Evolutionary conservation across 2,888 invertebrate species (phyloP).

Genomic region (Drosophila prostipennis): DNA sequence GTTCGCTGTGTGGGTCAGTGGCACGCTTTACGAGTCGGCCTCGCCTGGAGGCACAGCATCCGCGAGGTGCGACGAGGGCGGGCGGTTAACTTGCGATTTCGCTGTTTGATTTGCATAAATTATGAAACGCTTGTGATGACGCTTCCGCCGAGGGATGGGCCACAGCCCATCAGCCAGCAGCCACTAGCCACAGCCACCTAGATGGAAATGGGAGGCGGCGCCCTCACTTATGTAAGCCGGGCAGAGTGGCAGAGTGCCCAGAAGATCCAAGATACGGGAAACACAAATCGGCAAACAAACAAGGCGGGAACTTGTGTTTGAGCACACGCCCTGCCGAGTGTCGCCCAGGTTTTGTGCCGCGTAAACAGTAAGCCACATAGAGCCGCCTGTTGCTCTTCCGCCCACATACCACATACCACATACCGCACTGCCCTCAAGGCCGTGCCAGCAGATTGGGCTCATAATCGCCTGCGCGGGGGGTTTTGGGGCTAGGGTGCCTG

Average conservation of each 20-base stretch:
- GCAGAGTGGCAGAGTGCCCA: conserved; percentile 16
- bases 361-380: conserved; percentile 60
- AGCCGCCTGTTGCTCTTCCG: conserved; percentile 21
- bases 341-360: conserved; percentile 49
- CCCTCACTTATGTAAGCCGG: conserved; percentile 42
- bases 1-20: conserved; percentile 73
- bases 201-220: conserved; percentile 29
- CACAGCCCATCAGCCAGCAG: neutral
- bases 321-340: conserved; percentile 25
- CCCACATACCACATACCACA: neutral
- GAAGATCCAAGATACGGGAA: conserved; percentile 37
- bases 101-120: conserved; percentile 57
- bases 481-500: conserved; percentile 5
- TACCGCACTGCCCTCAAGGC: neutral
- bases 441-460: conserved; percentile 16
- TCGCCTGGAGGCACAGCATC: conserved; percentile 33
- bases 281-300: conserved; percentile 73
- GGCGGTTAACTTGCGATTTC: conserved; percentile 32
- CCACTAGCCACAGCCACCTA: conserved; percentile 5
- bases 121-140: conserved; percentile 61
- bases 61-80: conserved; percentile 8
- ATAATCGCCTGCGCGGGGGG: conserved; percentile 3
- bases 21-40: conserved; percentile 54
- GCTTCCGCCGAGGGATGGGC: conserved; percentile 56
- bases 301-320: conserved; percentile 14